Conservation (phyloP, 2,113 vertebrate genomes). For the Rhinoptilus africanus region DNA sequence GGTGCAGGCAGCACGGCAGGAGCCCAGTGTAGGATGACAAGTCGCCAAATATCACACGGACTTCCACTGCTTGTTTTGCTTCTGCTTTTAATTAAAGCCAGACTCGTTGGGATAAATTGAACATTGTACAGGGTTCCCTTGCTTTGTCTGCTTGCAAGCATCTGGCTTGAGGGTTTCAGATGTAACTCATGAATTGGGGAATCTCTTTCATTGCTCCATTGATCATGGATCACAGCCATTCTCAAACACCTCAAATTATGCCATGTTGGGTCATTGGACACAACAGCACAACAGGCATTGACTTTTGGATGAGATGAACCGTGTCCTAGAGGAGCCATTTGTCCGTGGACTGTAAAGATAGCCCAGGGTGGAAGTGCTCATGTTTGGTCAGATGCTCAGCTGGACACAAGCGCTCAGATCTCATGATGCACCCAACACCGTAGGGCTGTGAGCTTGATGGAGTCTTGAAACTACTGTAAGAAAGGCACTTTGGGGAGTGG, state of each 20-base stretch:
- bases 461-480: background rate
- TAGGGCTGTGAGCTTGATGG: background rate
- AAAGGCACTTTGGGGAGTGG: background rate
- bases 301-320: background rate
- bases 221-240: background rate
- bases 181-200: background rate
- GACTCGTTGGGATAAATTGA: background rate
- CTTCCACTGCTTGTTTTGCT: background rate
- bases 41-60: background rate
- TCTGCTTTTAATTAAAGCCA: constrained; percentile 16
- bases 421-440: background rate
- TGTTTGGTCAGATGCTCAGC: background rate
- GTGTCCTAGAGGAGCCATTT: background rate
- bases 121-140: background rate
- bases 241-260: background rate
- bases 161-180: background rate
- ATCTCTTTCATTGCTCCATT: background rate
- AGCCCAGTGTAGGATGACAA: background rate
- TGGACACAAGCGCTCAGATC: background rate
- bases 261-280: background rate
- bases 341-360: background rate
- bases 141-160: background rate
- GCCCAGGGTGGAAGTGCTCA: background rate
- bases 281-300: background rate
- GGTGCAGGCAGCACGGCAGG: background rate